These are phyloP conservation scores for Lethrus apterus DNA, from an alignment of 1,140 invertebrate genomes.

Conservation along the genomic window DNA sequence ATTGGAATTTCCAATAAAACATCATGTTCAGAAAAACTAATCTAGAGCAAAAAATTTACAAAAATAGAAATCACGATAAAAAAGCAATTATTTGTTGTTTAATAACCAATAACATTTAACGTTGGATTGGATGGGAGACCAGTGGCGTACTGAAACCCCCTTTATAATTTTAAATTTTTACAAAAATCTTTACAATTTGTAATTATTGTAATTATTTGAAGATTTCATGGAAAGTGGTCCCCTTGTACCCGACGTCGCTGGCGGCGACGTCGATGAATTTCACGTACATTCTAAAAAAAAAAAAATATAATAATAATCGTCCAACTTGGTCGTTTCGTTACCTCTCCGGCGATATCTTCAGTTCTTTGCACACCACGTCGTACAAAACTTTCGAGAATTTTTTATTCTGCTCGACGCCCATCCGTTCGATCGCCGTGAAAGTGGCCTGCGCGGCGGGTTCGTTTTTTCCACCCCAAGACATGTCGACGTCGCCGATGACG, in stretches of 20 bases:
- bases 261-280: slow-evolving; percentile 49
- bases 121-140: background rate
- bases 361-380: slow-evolving; percentile 49
- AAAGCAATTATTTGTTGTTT: too few species aligned
- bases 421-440: slow-evolving; percentile 56
- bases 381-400: slow-evolving; percentile 53
- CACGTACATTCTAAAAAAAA: slow-evolving; percentile 55
- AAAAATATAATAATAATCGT: background rate
- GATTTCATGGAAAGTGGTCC: slow-evolving; percentile 57
- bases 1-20: too few species aligned
- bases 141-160: background rate
- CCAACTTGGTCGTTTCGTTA: background rate
- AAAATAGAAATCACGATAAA: too few species aligned
- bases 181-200: background rate
- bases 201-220: slow-evolving; percentile 38
- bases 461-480: slow-evolving; percentile 54
- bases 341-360: slow-evolving; percentile 51
- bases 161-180: background rate
- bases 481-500: slow-evolving; percentile 50
- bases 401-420: slow-evolving; percentile 59
- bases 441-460: slow-evolving; percentile 54
- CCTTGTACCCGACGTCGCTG: slow-evolving; percentile 53
- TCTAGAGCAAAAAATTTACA: too few species aligned
- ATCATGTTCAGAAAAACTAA: too few species aligned
- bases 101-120: too few species aligned